Evolutionary conservation across 2,113 vertebrate genomes (phyloP), one percentile per base, ranked within the genome.

Genomic region (Thunnus thynnus): DNA sequence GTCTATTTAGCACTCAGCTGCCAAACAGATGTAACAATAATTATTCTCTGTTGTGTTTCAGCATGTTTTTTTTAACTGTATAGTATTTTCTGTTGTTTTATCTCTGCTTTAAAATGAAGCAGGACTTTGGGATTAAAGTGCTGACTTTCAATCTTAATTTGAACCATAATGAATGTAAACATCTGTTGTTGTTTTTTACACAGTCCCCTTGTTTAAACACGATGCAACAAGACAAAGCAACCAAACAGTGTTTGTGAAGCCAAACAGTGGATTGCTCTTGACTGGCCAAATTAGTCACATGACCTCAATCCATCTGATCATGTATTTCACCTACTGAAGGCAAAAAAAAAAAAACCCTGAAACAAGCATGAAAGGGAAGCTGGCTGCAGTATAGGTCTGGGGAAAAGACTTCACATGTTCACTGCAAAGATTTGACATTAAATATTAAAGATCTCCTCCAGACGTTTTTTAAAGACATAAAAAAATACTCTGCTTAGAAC

Each of bases 51-150:
- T 16, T 63, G 76, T 64, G 67, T 51, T 56, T 36, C 14, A 57
- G 50, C 52, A 47, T 66, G 30, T 41, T 41, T 41, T 36, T 36
- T 36, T 32, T 32, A 22, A 18, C 36, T 9, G 2, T 13, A 27
- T 56, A 54, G 7, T 8, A 36, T 44, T 72, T 76, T 14, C 13
- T 5, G n/a, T 32, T 27, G 10, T 32, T 48, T 27, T 51, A 50
- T 7, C 22, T 72, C 13, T 1, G 18, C 3, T 60, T 76, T 41
- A 8, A 75, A 64, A 54, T 65, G 63, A 63, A 80, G 64, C 52
- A 20, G 5, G 51, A 72, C 56, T 58, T 13, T 72, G 14, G n/a
- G 61, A 48, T 75, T 80, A 18, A 79, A 77, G 51, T 55, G 51
- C 60, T 50, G 36, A 0, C 32, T 36, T 48, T 60, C 32, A 64